phyloP scores from a whole-genome alignment of 2,888 invertebrate genomes.

The Oligia strigilis region DNA sequence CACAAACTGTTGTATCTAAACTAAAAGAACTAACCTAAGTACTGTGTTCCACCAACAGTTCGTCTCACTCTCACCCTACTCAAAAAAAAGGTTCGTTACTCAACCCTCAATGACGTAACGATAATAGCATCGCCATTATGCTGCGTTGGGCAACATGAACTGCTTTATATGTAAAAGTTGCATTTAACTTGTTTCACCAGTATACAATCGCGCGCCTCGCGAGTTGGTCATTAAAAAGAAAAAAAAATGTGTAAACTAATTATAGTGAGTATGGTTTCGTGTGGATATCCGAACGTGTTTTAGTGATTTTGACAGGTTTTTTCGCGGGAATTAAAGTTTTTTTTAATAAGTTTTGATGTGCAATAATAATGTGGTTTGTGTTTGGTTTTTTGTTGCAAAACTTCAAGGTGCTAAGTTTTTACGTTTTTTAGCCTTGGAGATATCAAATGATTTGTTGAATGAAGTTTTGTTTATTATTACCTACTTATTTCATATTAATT shows the following conservation, averaged over 20 bases:
- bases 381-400: background rate
- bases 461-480: background rate
- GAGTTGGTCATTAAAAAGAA: constrained; percentile 67
- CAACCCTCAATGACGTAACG: constrained; percentile 65
- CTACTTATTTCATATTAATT: background rate
- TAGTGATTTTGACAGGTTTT: constrained; percentile 35
- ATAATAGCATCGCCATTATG: constrained; percentile 58
- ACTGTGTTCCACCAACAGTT: background rate
- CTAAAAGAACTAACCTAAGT: too few relatives aligned
- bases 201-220: constrained; percentile 63
- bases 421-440: constrained; percentile 20
- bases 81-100: constrained; percentile 56
- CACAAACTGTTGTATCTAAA: background rate
- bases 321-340: constrained; percentile 53
- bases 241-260: constrained; percentile 64
- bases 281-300: constrained; percentile 26
- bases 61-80: constrained; percentile 33
- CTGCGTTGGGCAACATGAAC: constrained; percentile 72
- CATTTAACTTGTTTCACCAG: constrained; percentile 77
- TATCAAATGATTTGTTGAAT: background rate
- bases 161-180: constrained; percentile 86
- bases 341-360: constrained; percentile 35
- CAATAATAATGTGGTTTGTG: constrained; percentile 2
- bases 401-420: background rate
- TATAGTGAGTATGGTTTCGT: constrained; percentile 74